phyloP scores from a whole-genome alignment of 2,888 invertebrate species.

The Scaptomyza parva region DNA sequence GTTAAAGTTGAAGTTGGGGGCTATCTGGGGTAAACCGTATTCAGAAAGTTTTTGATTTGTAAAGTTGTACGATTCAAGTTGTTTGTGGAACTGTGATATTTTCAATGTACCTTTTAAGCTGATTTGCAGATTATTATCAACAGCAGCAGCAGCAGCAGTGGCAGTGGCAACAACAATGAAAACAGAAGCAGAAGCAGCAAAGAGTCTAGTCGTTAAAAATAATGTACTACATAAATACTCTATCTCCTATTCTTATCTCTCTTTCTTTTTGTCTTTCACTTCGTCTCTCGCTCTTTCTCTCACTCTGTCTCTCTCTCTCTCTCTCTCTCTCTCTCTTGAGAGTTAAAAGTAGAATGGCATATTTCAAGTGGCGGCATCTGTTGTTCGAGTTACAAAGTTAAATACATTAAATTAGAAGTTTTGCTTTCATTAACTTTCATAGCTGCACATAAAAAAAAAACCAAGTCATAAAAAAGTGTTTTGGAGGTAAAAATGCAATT shows the following conservation, averaged over 20 bases:
- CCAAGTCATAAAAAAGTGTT: background rate
- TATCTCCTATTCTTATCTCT: constrained; percentile 1
- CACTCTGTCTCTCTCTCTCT: background rate
- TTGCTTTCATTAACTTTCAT: constrained; percentile 29
- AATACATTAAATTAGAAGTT: constrained; percentile 5
- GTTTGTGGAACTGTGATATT: constrained; percentile 53
- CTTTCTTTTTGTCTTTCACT: too few relatives aligned
- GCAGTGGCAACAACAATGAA: constrained; percentile 14
- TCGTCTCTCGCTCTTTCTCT: background rate
- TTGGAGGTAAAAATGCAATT: background rate
- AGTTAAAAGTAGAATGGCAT: background rate
- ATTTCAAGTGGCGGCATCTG: constrained; percentile 20
- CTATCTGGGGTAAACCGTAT: constrained; percentile 14
- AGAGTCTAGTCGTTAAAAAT: constrained; percentile 35
- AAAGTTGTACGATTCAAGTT: constrained; percentile 63
- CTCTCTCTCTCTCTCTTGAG: background rate
- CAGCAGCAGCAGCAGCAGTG: constrained; percentile 23
- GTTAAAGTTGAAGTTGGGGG: background rate
- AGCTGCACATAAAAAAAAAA: background rate
- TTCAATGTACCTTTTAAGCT: constrained; percentile 68
- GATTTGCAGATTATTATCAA: constrained; percentile 74
- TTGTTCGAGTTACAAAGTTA: constrained; percentile 4
- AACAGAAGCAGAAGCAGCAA: constrained; percentile 16
- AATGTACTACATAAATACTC: constrained; percentile 38
- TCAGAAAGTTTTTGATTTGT: constrained; percentile 67